Evolutionary conservation across 2,113 vertebrate species (phyloP), one percentile per base, ranked within the genome.

Genomic region (Lucifuga dentata): DNA sequence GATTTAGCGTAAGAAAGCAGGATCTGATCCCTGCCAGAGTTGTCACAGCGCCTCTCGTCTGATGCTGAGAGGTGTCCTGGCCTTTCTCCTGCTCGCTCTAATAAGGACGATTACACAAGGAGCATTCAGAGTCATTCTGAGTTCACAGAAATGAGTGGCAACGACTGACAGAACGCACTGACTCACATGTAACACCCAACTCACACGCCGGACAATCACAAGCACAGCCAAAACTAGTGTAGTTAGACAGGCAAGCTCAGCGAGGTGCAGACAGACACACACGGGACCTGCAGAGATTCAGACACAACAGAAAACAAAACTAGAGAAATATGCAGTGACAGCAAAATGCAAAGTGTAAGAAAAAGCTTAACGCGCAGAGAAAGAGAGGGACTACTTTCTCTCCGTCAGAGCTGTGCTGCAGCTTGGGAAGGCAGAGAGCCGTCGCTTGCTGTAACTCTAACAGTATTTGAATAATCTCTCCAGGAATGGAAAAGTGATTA

Each of bases 401-500:
- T 29, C 26, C 7, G 26, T 7, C 26, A 29, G 26, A 5, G 26
- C n/a, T n/a, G n/a, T n/a, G 24, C 61, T 64, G 38, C 36, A 43
- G 29, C 7, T 23, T 12, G 5, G 35, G 17, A 29, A 29, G 26
- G 7, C 26, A 29, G 23, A 12, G 19, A 12, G 36, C 21, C 43
- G 61, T 60, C 78, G 58, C 59, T 69, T 65, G 77, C 81, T 69
- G 73, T 68, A 71, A 72, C 88, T 86, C 83, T 65, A 84, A 78
- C 78, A 78, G 85, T 75, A 80, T 90, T 91, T 90, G 56, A 91
- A 88, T 90, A 91, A 92, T 92, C 89, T 88, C 85, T 87, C 80
- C 77, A 90, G 88, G 89, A 92, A 91, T 86, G 88, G 80, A 90
- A 91, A 90, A 86, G 73, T 85, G 86, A 89, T 90, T 91, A 90